Conservation (phyloP, 2,113 vertebrate genomes). For the Forbesichthys papilliferus region DNA sequence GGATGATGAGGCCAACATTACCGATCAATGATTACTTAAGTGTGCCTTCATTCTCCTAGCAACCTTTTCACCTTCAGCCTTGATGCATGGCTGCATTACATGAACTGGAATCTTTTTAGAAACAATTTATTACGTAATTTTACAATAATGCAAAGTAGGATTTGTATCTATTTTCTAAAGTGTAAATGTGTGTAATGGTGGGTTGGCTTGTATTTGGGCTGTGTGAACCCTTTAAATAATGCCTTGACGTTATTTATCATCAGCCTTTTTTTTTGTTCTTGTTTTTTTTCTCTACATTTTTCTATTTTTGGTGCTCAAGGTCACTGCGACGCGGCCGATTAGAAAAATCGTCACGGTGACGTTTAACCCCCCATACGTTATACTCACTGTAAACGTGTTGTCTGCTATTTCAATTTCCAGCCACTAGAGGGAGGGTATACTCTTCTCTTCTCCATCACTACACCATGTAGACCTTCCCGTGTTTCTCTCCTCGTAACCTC, state of each 20-base stretch:
- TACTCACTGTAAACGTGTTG: slow-evolving; percentile 24
- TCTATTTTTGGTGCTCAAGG: slow-evolving; percentile 62
- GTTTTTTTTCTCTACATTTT: slow-evolving; percentile 1
- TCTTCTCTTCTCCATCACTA: slow-evolving; percentile 18
- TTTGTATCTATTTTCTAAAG: background rate
- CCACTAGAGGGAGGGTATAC: slow-evolving; percentile 62
- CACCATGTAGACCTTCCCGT: slow-evolving; percentile 16
- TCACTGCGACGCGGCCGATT: slow-evolving; percentile 29
- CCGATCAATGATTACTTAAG: slow-evolving; percentile 23
- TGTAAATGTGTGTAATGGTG: background rate
- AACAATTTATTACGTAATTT: background rate
- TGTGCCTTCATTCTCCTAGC: slow-evolving; percentile 26
- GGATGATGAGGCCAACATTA: background rate
- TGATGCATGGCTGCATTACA: too few species aligned
- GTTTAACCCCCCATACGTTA: slow-evolving; percentile 14
- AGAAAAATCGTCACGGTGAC: slow-evolving; percentile 56
- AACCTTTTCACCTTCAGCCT: slow-evolving; percentile 6
- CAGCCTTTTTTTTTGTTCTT: too few species aligned
- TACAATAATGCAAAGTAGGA: background rate
- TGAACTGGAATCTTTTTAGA: background rate
- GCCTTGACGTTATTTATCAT: background rate
- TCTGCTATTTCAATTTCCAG: slow-evolving; percentile 52
- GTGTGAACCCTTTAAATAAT: background rate
- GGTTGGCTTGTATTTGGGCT: background rate
- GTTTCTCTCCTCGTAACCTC: slow-evolving; percentile 42